phyloP scores from a whole-genome alignment of 2,888 invertebrate genomes.

The Chouioia cunea region DNA sequence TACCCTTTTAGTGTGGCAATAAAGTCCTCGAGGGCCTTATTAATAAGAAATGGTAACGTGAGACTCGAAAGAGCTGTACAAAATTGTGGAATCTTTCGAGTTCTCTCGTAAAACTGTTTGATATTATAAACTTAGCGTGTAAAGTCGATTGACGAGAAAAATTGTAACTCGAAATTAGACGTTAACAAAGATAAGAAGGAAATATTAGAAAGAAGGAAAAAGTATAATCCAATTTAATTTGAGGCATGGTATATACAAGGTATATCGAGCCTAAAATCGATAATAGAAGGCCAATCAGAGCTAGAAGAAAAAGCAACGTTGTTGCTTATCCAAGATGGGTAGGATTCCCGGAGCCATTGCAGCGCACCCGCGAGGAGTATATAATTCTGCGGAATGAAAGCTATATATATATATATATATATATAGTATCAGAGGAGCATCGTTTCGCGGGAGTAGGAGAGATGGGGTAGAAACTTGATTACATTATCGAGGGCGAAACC shows the following conservation, averaged over 20 bases:
- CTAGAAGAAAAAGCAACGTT: not conserved
- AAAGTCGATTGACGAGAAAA: conserved; percentile 5
- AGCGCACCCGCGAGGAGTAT: too few species aligned
- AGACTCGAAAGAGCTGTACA: conserved; percentile 37
- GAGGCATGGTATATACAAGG: too few species aligned
- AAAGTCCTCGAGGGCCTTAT: conserved; percentile 46
- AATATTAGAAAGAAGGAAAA: too few species aligned
- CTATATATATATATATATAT: too few species aligned
- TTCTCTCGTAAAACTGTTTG: conserved; percentile 36
- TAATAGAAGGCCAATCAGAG: not conserved
- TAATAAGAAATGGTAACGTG: conserved; percentile 44
- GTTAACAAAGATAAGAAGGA: too few species aligned
- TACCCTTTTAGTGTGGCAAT: conserved; percentile 42
- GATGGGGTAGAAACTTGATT: conserved; percentile 44
- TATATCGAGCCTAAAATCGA: conserved; percentile 3
- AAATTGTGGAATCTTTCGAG: conserved; percentile 37
- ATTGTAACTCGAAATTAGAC: too few species aligned
- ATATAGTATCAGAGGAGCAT: too few species aligned
- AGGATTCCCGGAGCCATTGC: too few species aligned
- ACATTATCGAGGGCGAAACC: conserved; percentile 45
- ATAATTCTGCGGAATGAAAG: too few species aligned
- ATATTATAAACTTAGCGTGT: conserved; percentile 39
- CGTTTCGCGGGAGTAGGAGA: not conserved
- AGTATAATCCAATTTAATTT: too few species aligned
- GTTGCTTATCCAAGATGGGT: too few species aligned